A percentile compares a stretch with the other conserved stretches of the same genome.
phyloP scores from a whole-genome alignment of 1,140 invertebrate species.

The Eriocheir sinensis region DNA sequence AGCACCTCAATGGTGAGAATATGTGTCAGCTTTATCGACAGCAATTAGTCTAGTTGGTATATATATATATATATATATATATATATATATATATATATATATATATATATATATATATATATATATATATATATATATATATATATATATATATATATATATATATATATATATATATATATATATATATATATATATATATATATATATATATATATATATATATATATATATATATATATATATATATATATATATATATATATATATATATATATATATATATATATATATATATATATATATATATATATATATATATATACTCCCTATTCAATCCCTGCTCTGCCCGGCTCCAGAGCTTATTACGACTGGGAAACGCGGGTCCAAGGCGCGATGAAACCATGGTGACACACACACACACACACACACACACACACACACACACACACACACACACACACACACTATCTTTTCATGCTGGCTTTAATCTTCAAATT shows the following conservation, averaged over 20 bases:
- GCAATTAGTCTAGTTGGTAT: too few relatives aligned
- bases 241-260: neutral
- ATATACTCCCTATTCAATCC: too few relatives aligned
- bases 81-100: slow-evolving; percentile 28
- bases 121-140: slow-evolving; percentile 28
- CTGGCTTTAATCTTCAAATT: too few relatives aligned
- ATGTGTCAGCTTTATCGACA: too few relatives aligned
- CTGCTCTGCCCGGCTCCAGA: too few relatives aligned
- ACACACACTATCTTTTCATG: too few relatives aligned
- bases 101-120: slow-evolving; percentile 28
- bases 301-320: neutral
- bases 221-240: neutral
- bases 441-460: too few relatives aligned
- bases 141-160: neutral
- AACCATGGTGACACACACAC: too few relatives aligned
- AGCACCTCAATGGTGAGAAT: too few relatives aligned
- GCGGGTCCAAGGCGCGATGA: too few relatives aligned
- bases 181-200: neutral
- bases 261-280: neutral
- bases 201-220: neutral
- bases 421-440: too few relatives aligned
- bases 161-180: neutral
- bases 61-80: slow-evolving; percentile 28
- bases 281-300: neutral
- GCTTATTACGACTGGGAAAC: too few relatives aligned